Evolutionary conservation across 2,113 vertebrate genomes (phyloP), one percentile per base, ranked within the genome.

Genomic region (Orthonyx spaldingii): DNA sequence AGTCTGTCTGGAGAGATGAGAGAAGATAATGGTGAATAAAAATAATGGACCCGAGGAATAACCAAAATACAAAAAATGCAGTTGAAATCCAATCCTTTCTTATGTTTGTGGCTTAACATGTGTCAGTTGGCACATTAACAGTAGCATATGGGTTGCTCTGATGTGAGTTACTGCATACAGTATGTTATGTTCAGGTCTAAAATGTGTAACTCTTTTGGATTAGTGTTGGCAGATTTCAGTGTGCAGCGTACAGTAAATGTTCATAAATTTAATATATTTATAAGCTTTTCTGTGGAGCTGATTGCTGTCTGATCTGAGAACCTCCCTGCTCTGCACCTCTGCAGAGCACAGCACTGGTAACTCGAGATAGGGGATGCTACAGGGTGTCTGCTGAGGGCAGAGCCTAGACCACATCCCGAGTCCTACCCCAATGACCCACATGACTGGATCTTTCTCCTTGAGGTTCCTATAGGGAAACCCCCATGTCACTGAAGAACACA

Each of bases 181-280:
- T 97, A 97, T 97, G 97, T 97, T 97, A 97, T 94, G 94, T 96
- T 97, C 97, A 97, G 96, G 96, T 94, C 97, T 97, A 97, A 97
- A 97, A 97, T 97, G 96, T 97, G 97, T 97, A 97, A 97, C 97
- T 97, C 97, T 97, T 97, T 96, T 97, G 97, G 97, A 97, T 97
- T 97, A 97, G 95, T 96, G 96, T 97, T 97, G 97, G 97, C 96
- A 97, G 97, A 96, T 97, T 96, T 97, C 95, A 96, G 92, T 90
- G 90, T 96, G 91, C 96, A 86, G 91, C 79, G 89, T 97, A 95
- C 94, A 94, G 94, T 93, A 92, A 97, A 97, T 96, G 96, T 96
- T 97, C 97, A 97, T 95, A 96, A 96, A 96, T 97, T 95, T 95
- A 96, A 96, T 97, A 95, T 80, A 94, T 96, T 97, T 92, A 96